Percentiles rank a stretch among this genome's conserved stretches.
Conservation (phyloP, 2,888 invertebrate species). For the Maniola hyperantus region DNA sequence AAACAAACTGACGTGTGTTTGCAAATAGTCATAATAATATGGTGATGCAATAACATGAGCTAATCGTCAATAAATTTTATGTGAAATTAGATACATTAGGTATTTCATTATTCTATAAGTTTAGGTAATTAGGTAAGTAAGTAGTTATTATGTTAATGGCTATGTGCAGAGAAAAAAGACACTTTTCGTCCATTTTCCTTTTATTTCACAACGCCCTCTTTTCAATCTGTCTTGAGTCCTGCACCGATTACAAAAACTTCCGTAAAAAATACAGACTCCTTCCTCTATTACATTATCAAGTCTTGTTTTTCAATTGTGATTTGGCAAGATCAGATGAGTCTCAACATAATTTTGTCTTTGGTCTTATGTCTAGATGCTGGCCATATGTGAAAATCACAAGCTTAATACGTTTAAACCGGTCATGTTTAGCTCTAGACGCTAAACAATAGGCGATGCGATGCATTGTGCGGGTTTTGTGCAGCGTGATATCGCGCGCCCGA, state of each 20-base stretch:
- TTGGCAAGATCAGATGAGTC: background rate
- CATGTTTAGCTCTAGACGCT: constrained; percentile 62
- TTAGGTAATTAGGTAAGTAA: too few species aligned
- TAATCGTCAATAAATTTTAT: background rate
- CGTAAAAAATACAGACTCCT: background rate
- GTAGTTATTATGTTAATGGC: too few species aligned
- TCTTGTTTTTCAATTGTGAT: background rate
- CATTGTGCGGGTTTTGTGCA: constrained; percentile 74
- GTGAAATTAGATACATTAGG: background rate
- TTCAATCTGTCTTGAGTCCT: too few species aligned
- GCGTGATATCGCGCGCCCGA: constrained; percentile 60
- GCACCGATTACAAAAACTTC: too few species aligned
- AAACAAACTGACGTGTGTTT: background rate
- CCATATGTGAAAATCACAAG: constrained; percentile 21
- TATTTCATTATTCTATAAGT: background rate
- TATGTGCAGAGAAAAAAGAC: too few species aligned
- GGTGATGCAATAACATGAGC: background rate
- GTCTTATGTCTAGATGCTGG: constrained; percentile 14
- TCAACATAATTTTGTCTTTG: too few species aligned
- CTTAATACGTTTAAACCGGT: constrained; percentile 33
- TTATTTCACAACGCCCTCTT: too few species aligned
- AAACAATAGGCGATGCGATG: constrained; percentile 64
- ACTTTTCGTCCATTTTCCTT: too few species aligned
- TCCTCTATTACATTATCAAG: background rate
- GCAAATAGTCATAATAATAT: background rate